Evolutionary conservation across 2,888 invertebrate genomes (phyloP).

Genomic region (Mayetiola destructor): DNA sequence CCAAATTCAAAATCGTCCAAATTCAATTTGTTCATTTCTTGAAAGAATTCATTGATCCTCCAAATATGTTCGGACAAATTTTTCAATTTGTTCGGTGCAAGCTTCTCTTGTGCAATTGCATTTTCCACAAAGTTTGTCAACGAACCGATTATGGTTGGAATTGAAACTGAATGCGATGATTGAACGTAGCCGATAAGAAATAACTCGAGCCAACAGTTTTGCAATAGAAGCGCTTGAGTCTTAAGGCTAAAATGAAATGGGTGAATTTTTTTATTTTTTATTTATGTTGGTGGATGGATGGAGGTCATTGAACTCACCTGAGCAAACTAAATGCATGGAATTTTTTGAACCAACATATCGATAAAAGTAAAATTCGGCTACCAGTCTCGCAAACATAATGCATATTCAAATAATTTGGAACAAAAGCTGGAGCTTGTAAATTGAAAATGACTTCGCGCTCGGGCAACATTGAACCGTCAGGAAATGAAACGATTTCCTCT

Average conservation of each 20-base stretch:
- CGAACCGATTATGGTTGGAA: constrained; percentile 68
- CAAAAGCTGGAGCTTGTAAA: constrained; percentile 59
- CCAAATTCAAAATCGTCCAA: constrained; percentile 77
- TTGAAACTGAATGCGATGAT: constrained; percentile 60
- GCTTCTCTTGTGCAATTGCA: constrained; percentile 47
- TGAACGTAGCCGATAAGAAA: constrained; percentile 84
- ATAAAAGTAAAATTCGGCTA: constrained; percentile 76
- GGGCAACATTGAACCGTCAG: constrained; percentile 36
- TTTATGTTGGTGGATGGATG: background rate
- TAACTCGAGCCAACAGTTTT: constrained; percentile 80
- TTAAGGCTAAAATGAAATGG: constrained; percentile 46
- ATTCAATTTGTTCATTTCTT: constrained; percentile 55
- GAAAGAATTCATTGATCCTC: constrained; percentile 69
- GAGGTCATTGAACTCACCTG: constrained; percentile 47
- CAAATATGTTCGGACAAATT: constrained; percentile 66
- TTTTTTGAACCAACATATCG: constrained; percentile 79
- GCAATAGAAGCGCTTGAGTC: constrained; percentile 61
- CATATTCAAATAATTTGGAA: constrained; percentile 78
- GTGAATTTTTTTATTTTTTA: background rate
- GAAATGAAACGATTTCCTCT: background rate
- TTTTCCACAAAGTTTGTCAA: constrained; percentile 55
- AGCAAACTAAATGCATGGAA: constrained; percentile 69
- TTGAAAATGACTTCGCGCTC: constrained; percentile 59
- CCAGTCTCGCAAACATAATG: constrained; percentile 94
- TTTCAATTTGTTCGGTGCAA: constrained; percentile 58